Evolutionary conservation across 1,140 invertebrate species (phyloP).

Genomic region (Mycetomoellerius zeteki): DNA sequence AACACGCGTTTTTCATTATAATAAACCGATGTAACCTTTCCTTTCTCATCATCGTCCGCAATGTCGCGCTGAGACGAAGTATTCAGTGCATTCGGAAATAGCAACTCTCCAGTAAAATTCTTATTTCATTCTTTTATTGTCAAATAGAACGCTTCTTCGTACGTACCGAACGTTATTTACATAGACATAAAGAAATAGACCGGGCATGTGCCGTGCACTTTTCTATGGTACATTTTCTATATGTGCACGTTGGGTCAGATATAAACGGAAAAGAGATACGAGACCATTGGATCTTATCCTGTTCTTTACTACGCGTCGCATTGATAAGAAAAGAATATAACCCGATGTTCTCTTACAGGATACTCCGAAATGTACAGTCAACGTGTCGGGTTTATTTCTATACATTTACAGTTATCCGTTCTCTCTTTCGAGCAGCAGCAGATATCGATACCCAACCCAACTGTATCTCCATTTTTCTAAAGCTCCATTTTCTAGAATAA

Average conservation of each 20-base stretch:
- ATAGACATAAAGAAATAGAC: constrained; percentile 7
- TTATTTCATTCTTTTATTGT: constrained; percentile 11
- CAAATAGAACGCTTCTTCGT: background rate
- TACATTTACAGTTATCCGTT: constrained; percentile 8
- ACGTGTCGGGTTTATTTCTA: background rate
- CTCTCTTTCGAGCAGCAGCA: background rate
- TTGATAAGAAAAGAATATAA: constrained; percentile 31
- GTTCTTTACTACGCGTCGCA: constrained; percentile 4
- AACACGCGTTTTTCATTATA: constrained; percentile 4
- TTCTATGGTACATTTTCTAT: background rate
- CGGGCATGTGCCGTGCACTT: background rate
- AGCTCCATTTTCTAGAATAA: constrained; percentile 30
- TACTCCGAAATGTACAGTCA: background rate
- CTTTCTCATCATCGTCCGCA: background rate
- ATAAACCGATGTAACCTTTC: background rate
- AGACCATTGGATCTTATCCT: background rate
- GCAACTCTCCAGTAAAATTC: background rate
- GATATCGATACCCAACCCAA: constrained; percentile 1
- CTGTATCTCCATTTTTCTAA: constrained; percentile 49
- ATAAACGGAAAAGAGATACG: constrained; percentile 11
- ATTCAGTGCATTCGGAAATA: background rate
- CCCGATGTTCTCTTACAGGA: background rate
- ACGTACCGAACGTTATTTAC: background rate
- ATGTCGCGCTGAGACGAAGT: background rate
- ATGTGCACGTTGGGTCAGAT: background rate